Evolutionary conservation across 2,113 vertebrate species (phyloP).

Genomic region (Campylorhamphus procurvoides): DNA sequence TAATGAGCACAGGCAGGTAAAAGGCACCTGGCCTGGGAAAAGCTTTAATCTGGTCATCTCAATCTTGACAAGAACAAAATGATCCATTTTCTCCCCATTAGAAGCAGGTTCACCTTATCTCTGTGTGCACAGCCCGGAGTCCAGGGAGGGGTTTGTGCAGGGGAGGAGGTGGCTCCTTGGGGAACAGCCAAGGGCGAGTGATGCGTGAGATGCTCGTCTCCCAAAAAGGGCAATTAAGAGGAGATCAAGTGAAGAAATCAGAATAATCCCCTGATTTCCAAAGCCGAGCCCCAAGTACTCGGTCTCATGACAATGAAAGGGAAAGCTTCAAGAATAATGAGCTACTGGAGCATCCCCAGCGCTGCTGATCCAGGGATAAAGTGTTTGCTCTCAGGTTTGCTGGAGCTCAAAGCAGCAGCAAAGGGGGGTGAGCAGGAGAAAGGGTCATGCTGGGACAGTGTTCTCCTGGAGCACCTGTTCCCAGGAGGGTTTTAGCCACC

Average conservation of each 20-base stretch:
- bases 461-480: not conserved
- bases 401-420: not conserved
- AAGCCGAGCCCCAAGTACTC: not conserved
- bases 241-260: not conserved
- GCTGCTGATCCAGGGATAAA: not conserved
- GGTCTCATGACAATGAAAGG: not conserved
- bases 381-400: not conserved
- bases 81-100: not conserved
- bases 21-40: not conserved
- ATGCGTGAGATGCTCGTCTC: not conserved
- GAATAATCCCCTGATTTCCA: not conserved
- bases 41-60: not conserved
- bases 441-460: not conserved
- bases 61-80: not conserved
- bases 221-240: not conserved
- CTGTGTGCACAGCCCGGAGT: rapidly evolving
- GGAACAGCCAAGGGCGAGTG: not conserved
- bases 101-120: not conserved
- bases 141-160: not conserved
- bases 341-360: not conserved
- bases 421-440: not conserved
- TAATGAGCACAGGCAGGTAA: rapidly evolving
- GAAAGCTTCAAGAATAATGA: not conserved
- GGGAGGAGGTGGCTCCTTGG: not conserved
- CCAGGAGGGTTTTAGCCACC: not conserved